Percentiles rank a stretch among this genome's conserved stretches.
phyloP scores from a whole-genome alignment of 1,140 invertebrate genomes.

The Leptopilina boulardi region DNA sequence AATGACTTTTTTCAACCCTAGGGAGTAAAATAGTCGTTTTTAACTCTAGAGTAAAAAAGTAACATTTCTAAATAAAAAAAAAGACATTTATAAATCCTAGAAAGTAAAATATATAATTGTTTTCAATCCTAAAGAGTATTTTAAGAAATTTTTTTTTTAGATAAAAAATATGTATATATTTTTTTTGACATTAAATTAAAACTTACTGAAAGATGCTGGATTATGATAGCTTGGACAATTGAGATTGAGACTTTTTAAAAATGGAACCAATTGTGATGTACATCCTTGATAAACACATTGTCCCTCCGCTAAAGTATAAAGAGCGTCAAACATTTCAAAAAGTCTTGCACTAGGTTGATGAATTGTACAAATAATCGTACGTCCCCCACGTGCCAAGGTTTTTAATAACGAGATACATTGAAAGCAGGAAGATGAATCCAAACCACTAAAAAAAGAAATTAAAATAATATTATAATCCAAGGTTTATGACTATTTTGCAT shows the following conservation, averaged over 20 bases:
- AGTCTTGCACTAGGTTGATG: conserved; percentile 97
- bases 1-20: too few relatives aligned
- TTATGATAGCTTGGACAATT: conserved; percentile 97
- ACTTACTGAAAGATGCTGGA: conserved; percentile 93
- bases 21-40: too few relatives aligned
- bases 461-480: conserved; percentile 5
- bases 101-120: too few relatives aligned
- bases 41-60: too few relatives aligned
- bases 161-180: too few relatives aligned
- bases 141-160: too few relatives aligned
- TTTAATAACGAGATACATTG: conserved; percentile 93
- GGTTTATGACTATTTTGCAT: background rate
- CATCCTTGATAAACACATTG: conserved; percentile 96
- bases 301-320: conserved; percentile 95
- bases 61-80: too few relatives aligned
- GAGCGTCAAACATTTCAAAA: conserved; percentile 98
- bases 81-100: too few relatives aligned
- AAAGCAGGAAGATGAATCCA: conserved; percentile 96
- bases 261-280: conserved; percentile 90
- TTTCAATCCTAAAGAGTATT: too few relatives aligned
- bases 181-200: too few relatives aligned
- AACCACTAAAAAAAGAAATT: conserved; percentile 81
- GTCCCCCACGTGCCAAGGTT: conserved; percentile 90
- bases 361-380: conserved; percentile 98
- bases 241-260: conserved; percentile 87